A percentile compares a stretch with the other conserved stretches of the same genome.
phyloP scores from a whole-genome alignment of 2,797 vertebrate genomes.

The Phoxinus dragarum region DNA sequence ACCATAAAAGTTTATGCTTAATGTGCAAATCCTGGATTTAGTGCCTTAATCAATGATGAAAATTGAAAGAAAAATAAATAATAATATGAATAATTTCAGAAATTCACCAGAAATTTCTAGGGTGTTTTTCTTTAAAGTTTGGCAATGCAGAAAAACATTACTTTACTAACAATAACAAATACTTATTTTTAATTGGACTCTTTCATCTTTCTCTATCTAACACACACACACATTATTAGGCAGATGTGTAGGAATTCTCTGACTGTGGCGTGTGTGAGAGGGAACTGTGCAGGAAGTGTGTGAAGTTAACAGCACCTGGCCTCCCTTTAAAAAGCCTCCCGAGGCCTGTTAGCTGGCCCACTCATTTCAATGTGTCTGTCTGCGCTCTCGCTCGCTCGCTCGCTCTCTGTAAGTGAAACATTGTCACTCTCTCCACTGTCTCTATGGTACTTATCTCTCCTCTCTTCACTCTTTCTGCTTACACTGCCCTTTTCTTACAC shows the following conservation, averaged over 20 bases:
- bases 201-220: not conserved
- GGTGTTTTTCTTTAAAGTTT: constrained; percentile 56
- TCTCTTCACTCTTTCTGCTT: constrained; percentile 46
- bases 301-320: constrained; percentile 83
- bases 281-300: constrained; percentile 74
- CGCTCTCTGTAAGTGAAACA: constrained; percentile 45
- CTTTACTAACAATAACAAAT: not conserved
- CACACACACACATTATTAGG: constrained; percentile 31
- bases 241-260: constrained; percentile 47
- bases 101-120: not conserved
- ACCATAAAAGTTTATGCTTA: not conserved
- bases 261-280: constrained; percentile 51
- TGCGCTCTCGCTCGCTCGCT: constrained; percentile 63
- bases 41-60: not conserved
- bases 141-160: not conserved
- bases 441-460: constrained; percentile 49
- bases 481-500: constrained; percentile 48
- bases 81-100: no score
- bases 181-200: not conserved
- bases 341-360: constrained; percentile 85
- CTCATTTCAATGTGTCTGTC: constrained; percentile 86
- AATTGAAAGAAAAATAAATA: not conserved
- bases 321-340: constrained; percentile 84
- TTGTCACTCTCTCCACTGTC: constrained; percentile 42
- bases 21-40: not conserved